Evolutionary conservation across 2,113 vertebrate genomes (phyloP), one percentile per base, ranked within the genome.

Genomic region (Scartelaos histophorus): DNA sequence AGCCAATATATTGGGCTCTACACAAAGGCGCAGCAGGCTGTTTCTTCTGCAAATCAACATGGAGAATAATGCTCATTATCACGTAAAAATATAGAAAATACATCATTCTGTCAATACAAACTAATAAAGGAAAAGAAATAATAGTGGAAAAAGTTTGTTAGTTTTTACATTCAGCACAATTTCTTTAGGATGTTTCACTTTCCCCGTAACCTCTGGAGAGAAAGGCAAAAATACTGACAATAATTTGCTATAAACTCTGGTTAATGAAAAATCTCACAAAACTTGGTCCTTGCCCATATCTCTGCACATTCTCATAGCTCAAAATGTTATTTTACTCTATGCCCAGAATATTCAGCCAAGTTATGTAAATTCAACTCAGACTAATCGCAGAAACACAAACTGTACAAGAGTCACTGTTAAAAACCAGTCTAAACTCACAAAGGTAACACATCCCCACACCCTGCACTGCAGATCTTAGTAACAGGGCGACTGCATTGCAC

Each of bases 221-320:
- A n/a, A n/a, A n/a, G n/a, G n/a, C n/a, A n/a, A n/a, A n/a, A n/a
- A n/a, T n/a, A n/a, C n/a, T n/a, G n/a, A n/a, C n/a, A n/a, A n/a
- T n/a, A n/a, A n/a, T n/a, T n/a, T n/a, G n/a, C 73, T 74, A 69
- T 45, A 78, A 83, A 77, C 29, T 29, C 29, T 46, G n/a, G 47
- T 75, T 77, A 75, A 78, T 76, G 74, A 64, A 82, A 83, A 78
- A 73, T 75, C 56, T 46, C 10, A 1, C 47, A 13, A 49, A 15
- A 16, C 12, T 47, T 2, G 46, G 46, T 75, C 56, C 66, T 64
- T 77, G 13, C 29, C 2, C 29, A 29, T 29, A 29, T 29, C 29
- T 2, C 29, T 29, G 29, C 46, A 15, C 21, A 54, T 46, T 35
- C 34, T 46, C 9, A 34, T 16, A 34, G 56, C 61, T 65, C 61